These are phyloP conservation scores for Mythimna impura DNA, from an alignment of 2,888 invertebrate species.

Conservation along the genomic window DNA sequence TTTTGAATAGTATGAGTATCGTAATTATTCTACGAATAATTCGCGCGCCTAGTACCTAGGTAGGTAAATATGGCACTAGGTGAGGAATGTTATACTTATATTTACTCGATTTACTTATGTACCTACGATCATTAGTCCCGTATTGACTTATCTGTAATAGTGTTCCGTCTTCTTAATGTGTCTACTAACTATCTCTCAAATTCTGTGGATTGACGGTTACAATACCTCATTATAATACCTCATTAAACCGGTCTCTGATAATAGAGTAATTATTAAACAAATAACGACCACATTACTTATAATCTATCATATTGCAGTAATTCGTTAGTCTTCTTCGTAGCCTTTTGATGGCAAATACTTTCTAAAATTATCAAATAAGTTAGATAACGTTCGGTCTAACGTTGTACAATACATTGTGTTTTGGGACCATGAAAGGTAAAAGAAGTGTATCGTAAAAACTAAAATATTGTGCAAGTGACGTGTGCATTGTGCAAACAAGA, in stretches of 20 bases:
- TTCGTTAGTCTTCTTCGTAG: not conserved
- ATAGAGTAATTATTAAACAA: not conserved
- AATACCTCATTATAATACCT: not conserved
- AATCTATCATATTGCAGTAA: not conserved
- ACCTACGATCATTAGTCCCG: no score
- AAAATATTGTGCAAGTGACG: not conserved
- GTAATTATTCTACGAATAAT: no score
- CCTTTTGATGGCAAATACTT: not conserved
- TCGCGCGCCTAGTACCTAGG: no score
- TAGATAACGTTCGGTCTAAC: not conserved
- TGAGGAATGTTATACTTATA: no score
- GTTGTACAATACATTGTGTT: not conserved
- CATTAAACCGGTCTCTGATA: not conserved
- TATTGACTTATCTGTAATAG: not conserved
- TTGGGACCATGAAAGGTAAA: not conserved
- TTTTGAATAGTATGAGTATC: no score
- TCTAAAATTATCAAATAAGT: no score
- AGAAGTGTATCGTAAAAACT: not conserved
- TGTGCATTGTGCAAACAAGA: not conserved
- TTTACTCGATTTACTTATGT: no score
- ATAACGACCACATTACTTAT: not conserved
- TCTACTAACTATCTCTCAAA: not conserved
- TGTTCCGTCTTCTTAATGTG: not conserved
- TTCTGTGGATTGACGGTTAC: not conserved
- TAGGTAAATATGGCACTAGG: no score